Base-by-base conservation (phyloP, 2,888 invertebrate genomes). In the Cerastis rubricosa region DNA sequence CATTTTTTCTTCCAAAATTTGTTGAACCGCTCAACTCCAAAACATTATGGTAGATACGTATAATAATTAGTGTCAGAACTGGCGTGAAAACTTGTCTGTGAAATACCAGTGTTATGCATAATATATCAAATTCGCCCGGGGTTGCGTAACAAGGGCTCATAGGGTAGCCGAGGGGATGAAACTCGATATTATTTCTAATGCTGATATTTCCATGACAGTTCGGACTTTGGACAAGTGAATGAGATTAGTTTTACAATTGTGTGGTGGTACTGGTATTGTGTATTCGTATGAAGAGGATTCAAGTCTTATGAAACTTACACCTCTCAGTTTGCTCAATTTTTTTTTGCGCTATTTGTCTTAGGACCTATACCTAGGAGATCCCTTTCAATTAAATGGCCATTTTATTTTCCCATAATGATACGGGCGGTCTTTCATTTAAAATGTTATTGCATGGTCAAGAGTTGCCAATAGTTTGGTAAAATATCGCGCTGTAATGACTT, bases 1-100 rank as follows among this genome's bases (percentile, higher is more conserved):
- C 40, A 14, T 35, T 14, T 74, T 73, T 69, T 69, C 45, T 65
- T 12, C 51, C 35, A 65, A 70, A 47, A 68, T 19, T 7, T 14
- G 59, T 40, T 35, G 40, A 66, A 51, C 73, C 25, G 7, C 45
- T 35, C 40, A 75, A 73, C 71, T 76, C 64, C 40, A 22, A 80
- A 78, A 77, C 76, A 74, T 79, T 81, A 72, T 70, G 59, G 64
- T 75, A 57, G 40, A 64, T 45, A 74, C 76, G 77, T 85, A 86
- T 89, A 89, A 90, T 90, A 88, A 90, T 90, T 89, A 90, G 87
- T 88, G 89, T 89, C 89, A 89, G 80, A 85, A 85, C 83, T 85
- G 87, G 90, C 86, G 89, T 85, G 90, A 90, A 90, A 90, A 90
- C 88, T 90, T 87, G 88, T 86, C 88, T 76, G 84, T 82, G 85